Conservation (phyloP, 1,140 invertebrate genomes). For the Lamellibrachia luymesi region DNA sequence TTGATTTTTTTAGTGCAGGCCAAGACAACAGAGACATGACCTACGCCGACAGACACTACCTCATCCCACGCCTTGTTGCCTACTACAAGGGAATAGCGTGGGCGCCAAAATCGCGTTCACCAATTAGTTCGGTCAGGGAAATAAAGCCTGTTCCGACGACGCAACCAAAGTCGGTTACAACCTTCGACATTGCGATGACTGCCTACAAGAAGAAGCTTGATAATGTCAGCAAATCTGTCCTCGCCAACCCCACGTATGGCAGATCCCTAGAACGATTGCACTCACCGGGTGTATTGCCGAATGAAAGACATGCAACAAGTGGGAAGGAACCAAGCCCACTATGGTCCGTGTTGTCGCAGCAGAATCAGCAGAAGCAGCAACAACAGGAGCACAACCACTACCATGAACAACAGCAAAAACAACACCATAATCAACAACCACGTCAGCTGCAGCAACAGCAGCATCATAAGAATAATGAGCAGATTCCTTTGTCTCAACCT, state of each 20-base stretch:
- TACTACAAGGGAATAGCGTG: background rate
- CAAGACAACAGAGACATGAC: background rate
- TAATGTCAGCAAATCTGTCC: background rate
- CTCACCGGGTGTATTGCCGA: background rate
- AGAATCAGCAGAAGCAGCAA: too few species aligned
- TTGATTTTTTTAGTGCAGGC: background rate
- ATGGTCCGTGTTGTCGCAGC: too few species aligned
- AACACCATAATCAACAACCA: too few species aligned
- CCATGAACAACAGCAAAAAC: too few species aligned
- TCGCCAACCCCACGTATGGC: background rate
- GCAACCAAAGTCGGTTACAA: background rate
- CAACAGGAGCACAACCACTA: too few species aligned
- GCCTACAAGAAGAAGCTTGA: background rate
- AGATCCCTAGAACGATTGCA: background rate
- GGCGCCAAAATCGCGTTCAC: background rate
- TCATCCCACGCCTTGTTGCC: background rate
- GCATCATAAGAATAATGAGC: background rate
- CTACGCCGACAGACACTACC: background rate
- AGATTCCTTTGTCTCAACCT: background rate
- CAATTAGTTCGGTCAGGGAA: background rate
- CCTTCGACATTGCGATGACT: background rate
- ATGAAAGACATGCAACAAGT: background rate
- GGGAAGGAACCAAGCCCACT: too few species aligned
- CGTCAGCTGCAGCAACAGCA: too few species aligned
- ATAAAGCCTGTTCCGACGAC: background rate